Percentiles rank a stretch among this genome's conserved stretches.
Evolutionary conservation across 92 coral and sea anemone genomes (phyloP).

Genomic region (Zoanthus solanderi): DNA sequence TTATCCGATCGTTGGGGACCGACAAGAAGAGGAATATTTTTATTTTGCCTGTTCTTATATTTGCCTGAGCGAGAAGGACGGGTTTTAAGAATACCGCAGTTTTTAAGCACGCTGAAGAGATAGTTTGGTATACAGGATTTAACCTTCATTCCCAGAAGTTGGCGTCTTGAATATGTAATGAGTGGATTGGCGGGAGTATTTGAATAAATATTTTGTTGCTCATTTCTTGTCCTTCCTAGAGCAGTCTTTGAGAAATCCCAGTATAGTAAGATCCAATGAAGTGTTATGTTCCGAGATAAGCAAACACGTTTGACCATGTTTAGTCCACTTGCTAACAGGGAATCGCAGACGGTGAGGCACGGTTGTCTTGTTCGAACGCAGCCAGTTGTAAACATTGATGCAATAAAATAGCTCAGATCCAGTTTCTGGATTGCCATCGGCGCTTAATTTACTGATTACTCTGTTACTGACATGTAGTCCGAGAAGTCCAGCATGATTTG

Average conservation of each 20-base stretch:
- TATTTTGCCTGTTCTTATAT: background rate
- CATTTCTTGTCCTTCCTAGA: conserved; percentile 13
- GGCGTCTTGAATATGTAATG: conserved; percentile 11
- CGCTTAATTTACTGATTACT: background rate
- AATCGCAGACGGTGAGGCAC: conserved; percentile 4
- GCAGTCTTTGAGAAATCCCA: conserved; percentile 9
- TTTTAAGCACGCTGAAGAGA: conserved; percentile 3
- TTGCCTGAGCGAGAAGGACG: background rate
- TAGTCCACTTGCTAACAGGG: conserved; percentile 17
- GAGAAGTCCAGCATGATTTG: background rate
- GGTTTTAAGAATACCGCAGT: background rate
- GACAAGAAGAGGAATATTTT: conserved; percentile 28
- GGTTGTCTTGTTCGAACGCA: conserved; percentile 13
- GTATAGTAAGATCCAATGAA: conserved; percentile 12
- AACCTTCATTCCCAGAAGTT: conserved; percentile 7
- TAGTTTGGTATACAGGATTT: conserved; percentile 1
- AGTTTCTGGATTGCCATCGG: background rate
- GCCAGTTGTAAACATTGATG: background rate
- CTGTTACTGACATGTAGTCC: background rate
- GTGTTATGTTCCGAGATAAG: conserved; percentile 19
- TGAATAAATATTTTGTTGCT: conserved; percentile 11
- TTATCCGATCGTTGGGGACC: conserved; percentile 24
- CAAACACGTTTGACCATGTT: conserved; percentile 23
- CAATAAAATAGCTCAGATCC: conserved; percentile 11
- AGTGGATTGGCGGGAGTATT: conserved; percentile 15